These are phyloP conservation scores for Gonatopus flavifemur DNA, from an alignment of 1,140 invertebrate genomes.

Conservation along the genomic window DNA sequence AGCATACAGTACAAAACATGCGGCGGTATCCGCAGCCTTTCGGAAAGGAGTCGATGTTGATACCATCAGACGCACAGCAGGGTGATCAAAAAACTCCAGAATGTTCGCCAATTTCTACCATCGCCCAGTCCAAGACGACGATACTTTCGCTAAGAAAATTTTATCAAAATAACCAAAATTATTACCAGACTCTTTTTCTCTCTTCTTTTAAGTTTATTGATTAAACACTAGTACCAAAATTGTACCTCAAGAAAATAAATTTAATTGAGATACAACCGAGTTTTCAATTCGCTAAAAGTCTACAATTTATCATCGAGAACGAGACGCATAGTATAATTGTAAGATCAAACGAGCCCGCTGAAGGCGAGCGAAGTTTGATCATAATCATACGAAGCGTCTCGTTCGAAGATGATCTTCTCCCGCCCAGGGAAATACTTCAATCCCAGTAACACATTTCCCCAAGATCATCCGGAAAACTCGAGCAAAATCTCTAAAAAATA, in stretches of 20 bases:
- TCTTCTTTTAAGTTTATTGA: too few relatives aligned
- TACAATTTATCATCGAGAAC: conserved; percentile 5
- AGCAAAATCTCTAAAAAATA: too few relatives aligned
- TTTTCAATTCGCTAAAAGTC: not conserved
- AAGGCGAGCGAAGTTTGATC: too few relatives aligned
- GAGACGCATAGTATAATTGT: conserved; percentile 5
- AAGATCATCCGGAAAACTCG: not conserved
- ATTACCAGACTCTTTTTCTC: too few relatives aligned
- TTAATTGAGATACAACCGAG: too few relatives aligned
- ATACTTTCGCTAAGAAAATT: not conserved
- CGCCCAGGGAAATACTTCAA: not conserved
- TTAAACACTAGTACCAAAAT: too few relatives aligned
- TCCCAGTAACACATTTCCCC: not conserved
- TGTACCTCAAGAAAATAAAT: too few relatives aligned
- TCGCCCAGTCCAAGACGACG: not conserved
- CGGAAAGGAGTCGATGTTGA: conserved; percentile 1
- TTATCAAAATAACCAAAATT: not conserved
- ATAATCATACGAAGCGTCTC: too few relatives aligned
- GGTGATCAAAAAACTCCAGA: conserved; percentile 2
- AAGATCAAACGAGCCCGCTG: too few relatives aligned
- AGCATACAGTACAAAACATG: conserved; percentile 5
- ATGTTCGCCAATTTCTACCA: conserved; percentile 7
- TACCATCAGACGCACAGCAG: conserved; percentile 5
- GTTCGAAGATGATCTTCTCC: not conserved
- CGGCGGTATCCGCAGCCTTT: conserved; percentile 2